Percentiles rank a stretch among this genome's conserved stretches.
Evolutionary conservation across 1,140 invertebrate genomes (phyloP).

Genomic region (Plectrocnemia conspersa): DNA sequence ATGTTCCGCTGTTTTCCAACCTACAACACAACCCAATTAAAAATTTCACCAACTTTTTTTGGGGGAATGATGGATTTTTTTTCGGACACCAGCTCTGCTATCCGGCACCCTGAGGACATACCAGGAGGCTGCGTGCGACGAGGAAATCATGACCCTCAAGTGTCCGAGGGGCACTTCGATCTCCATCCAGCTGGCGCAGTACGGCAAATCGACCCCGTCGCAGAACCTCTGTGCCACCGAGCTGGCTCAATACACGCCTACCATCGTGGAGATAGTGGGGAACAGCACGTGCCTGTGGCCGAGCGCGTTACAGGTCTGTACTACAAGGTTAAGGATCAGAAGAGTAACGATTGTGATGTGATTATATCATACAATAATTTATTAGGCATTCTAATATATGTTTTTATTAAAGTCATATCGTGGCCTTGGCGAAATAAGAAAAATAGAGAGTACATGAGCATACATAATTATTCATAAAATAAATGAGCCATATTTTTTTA

Average conservation of each 20-base stretch:
- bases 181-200: slow-evolving; percentile 72
- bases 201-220: slow-evolving; percentile 44
- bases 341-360: too few relatives aligned
- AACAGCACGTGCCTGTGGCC: slow-evolving; percentile 51
- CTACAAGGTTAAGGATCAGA: slow-evolving; percentile 3
- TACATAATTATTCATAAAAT: too few relatives aligned
- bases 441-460: too few relatives aligned
- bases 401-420: too few relatives aligned
- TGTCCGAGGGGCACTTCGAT: slow-evolving; percentile 85
- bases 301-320: slow-evolving; percentile 52
- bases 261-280: slow-evolving; percentile 48
- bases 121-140: slow-evolving; percentile 82
- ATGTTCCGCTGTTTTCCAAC: not conserved
- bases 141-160: slow-evolving; percentile 73
- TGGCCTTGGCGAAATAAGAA: too few relatives aligned
- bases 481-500: too few relatives aligned
- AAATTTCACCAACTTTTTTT: slow-evolving; percentile 1
- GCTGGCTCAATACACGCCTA: slow-evolving; percentile 56
- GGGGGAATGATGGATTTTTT: not conserved
- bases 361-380: too few relatives aligned
- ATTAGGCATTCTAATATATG: too few relatives aligned
- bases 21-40: slow-evolving; percentile 1
- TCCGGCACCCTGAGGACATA: slow-evolving; percentile 83
- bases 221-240: slow-evolving; percentile 68
- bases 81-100: slow-evolving; percentile 64